Base-by-base conservation (phyloP, 2,888 invertebrate species). In the Meiosimyza platycephala region DNA sequence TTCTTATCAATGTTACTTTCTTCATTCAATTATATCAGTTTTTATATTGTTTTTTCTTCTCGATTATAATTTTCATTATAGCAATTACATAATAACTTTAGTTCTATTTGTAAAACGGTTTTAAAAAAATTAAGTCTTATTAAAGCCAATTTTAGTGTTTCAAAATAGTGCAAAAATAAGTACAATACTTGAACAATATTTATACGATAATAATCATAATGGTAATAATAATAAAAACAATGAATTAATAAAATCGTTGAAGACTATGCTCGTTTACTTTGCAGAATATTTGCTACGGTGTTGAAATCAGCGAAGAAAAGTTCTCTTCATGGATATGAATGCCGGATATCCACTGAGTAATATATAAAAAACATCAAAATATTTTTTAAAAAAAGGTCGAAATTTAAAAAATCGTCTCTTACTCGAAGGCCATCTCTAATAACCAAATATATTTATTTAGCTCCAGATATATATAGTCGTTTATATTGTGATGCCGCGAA, bases 161-260 rank as follows among this genome's bases (percentile, higher is more conserved):
- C 75, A 76, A 78, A 76, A 77, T 64, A 75, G 79, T 79, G 79
- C 79, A 77, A 73, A 71, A 63, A 11, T 57, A 63, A 16, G 47
- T 18, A 47, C 47, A 63, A 57, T 57, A 57, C 28, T 28, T 28
- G 57, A 57, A 57, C 28, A 57, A 18, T 12, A 57, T 57, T 57
- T 57, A 6, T 28, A 28, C 28, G 28, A 28, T 28, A 28, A 57
- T 57, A 57, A 57, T 40, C 40, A 40, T 40, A 40, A 57, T 57
- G 13, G 11, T n/a, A n/a, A 28, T 28, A 57, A 57, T 57, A 57
- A 18, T 28, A 5, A 28, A 5, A 16, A 28, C 22, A 15, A 57
- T 12, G 13, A 28, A 28, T 57, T 57, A 1, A 22, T 57, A 11
- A 57, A 57, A 12, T 22, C 28, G 22, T 57, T 57, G 57, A 22